These are phyloP conservation scores for Bellardia bayeri DNA, from an alignment of 2,888 invertebrate genomes.

Conservation along the genomic window DNA sequence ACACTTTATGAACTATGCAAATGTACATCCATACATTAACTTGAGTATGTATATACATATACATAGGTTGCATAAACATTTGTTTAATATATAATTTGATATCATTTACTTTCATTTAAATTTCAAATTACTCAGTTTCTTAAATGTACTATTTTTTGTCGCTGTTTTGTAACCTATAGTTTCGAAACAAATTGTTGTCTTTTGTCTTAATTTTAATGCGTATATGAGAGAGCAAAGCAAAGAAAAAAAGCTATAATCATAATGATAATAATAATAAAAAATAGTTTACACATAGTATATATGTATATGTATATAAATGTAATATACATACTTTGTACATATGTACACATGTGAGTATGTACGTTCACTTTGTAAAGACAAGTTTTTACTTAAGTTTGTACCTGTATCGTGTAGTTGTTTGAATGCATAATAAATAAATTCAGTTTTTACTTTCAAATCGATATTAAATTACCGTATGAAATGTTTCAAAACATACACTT, in stretches of 20 bases:
- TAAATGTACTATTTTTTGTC: conserved; percentile 50
- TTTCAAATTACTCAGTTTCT: conserved; percentile 60
- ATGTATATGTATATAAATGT: not conserved
- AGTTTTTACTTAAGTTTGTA: conserved; percentile 46
- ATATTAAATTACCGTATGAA: conserved; percentile 57
- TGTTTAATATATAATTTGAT: conserved; percentile 54
- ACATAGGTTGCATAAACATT: not conserved
- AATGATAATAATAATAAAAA: conserved; percentile 40
- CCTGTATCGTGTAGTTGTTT: conserved; percentile 29
- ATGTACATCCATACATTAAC: not conserved
- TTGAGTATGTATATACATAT: not conserved
- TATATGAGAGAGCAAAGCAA: conserved; percentile 25
- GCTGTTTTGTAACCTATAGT: conserved; percentile 61
- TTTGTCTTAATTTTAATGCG: conserved; percentile 67
- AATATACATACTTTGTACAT: not conserved
- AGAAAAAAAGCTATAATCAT: conserved; percentile 33
- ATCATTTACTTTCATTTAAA: conserved; percentile 67
- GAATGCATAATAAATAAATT: conserved; percentile 57
- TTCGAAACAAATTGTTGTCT: conserved; percentile 58
- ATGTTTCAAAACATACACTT: conserved; percentile 70
- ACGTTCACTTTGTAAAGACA: conserved; percentile 63
- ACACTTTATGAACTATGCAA: conserved; percentile 22
- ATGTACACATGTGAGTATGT: not conserved
- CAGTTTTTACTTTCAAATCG: conserved; percentile 65
- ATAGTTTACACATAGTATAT: conserved; percentile 7